Conservation (phyloP, 2,797 vertebrate species). For the Peromyscus melanophrys region DNA sequence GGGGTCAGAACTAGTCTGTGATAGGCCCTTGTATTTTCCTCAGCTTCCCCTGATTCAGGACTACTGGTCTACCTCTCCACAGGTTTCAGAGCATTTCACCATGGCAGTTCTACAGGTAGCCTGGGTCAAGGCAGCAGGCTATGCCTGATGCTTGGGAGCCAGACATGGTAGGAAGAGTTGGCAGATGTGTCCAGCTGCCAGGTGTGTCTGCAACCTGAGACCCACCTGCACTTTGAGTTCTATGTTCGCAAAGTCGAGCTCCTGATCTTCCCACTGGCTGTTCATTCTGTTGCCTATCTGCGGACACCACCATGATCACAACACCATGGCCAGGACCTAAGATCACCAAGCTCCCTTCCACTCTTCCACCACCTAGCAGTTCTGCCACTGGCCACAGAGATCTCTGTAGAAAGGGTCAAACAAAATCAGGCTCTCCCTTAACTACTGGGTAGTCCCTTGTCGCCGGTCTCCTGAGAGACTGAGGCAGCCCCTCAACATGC, state of each 20-base stretch:
- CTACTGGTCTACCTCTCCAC: no score
- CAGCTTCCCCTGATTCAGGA: no score
- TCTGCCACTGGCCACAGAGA: not conserved
- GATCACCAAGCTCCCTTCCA: rapidly evolving
- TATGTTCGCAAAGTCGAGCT: rapidly evolving
- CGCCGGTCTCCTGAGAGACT: not conserved
- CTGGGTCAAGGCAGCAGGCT: not conserved
- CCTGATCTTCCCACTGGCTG: not conserved
- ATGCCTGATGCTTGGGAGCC: not conserved
- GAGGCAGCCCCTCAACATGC: not conserved
- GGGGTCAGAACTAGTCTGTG: not conserved
- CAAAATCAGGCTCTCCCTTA: not conserved
- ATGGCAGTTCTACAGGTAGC: not conserved
- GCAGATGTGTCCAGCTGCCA: not conserved
- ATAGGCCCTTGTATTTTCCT: not conserved
- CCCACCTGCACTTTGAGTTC: not conserved
- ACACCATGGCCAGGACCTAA: no score
- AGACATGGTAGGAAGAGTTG: not conserved
- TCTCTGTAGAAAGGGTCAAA: not conserved
- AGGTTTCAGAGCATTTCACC: not conserved
- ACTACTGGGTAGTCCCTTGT: not conserved
- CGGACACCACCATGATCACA: rapidly evolving
- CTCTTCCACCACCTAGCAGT: no score
- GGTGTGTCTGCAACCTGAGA: not conserved
- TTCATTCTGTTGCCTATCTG: not conserved